Conservation (phyloP, 2,113 vertebrate species). For the Festucalex cinctus region DNA sequence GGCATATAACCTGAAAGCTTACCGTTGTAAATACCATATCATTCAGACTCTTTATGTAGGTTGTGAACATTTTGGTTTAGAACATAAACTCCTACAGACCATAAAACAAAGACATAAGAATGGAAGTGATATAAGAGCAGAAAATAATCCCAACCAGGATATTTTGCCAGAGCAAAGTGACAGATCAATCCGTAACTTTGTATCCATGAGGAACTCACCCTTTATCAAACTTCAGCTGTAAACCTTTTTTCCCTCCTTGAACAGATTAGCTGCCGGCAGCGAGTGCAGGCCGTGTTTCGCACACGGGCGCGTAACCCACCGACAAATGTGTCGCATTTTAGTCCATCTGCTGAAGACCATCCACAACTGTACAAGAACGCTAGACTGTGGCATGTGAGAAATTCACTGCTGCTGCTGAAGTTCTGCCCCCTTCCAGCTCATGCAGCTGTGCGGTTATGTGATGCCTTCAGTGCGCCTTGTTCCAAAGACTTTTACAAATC, state of each 20-base stretch:
- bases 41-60: conserved; percentile 75
- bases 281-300: background rate
- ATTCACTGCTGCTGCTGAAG: conserved; percentile 17
- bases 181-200: conserved; percentile 16
- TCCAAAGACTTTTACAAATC: conserved; percentile 10
- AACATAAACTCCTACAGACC: conserved; percentile 70
- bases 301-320: conserved; percentile 11
- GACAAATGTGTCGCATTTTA: conserved; percentile 13
- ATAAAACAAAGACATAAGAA: conserved; percentile 60
- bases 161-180: conserved; percentile 33
- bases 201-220: conserved; percentile 50
- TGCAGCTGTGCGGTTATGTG: conserved; percentile 26
- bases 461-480: conserved; percentile 50
- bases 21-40: conserved; percentile 74
- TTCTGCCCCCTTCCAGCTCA: conserved; percentile 35
- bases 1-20: conserved; percentile 56
- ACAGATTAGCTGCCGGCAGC: background rate
- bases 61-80: conserved; percentile 69
- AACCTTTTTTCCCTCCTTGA: conserved; percentile 22
- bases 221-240: conserved; percentile 38
- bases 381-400: conserved; percentile 15
- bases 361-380: conserved; percentile 18
- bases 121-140: conserved; percentile 37
- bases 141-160: conserved; percentile 5
- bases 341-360: conserved; percentile 20